Conservation (phyloP, 2,113 vertebrate genomes). For the Lepus americanus region DNA sequence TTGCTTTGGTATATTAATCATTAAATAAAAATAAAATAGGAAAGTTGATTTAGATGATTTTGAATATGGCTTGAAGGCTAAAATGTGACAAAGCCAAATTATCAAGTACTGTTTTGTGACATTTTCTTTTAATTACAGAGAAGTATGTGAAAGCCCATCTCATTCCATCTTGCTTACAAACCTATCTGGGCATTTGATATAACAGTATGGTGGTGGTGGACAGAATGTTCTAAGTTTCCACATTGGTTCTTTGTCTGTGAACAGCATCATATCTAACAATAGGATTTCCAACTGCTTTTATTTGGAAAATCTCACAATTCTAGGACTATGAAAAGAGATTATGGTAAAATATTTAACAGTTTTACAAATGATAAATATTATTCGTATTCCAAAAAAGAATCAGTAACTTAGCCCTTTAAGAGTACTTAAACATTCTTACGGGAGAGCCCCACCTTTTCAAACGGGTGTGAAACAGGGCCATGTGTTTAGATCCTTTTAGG, state of each 20-base stretch:
- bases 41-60: background rate
- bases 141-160: background rate
- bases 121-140: background rate
- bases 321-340: background rate
- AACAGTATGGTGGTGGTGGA: background rate
- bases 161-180: background rate
- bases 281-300: background rate
- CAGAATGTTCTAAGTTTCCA: background rate
- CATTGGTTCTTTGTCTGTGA: background rate
- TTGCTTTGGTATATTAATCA: background rate
- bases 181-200: background rate
- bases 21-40: background rate
- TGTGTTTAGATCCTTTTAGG: background rate
- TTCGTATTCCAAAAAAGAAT: conserved; percentile 10
- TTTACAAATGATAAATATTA: background rate
- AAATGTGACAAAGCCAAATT: background rate
- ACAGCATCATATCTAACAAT: background rate
- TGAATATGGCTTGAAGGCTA: conserved; percentile 7
- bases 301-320: background rate
- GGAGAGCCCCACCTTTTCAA: background rate
- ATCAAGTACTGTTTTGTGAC: background rate
- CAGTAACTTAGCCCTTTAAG: background rate
- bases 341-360: background rate
- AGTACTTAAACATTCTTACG: accelerated
- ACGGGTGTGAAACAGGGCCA: background rate